Base-by-base conservation (phyloP, 23 tunicate genomes). In the Trididemnum clinides region DNA sequence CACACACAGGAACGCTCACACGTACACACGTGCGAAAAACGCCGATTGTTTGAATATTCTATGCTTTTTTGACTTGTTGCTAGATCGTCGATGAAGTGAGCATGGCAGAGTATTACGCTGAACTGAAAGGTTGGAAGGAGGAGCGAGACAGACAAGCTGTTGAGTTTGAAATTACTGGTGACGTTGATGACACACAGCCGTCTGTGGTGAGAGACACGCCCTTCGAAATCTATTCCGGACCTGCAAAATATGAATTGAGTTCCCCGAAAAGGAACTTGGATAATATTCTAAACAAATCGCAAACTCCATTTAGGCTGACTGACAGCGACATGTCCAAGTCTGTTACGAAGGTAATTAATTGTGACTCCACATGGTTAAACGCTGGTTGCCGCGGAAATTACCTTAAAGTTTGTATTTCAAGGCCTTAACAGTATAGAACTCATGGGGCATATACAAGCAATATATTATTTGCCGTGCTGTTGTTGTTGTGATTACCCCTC, bases 21-120 rank as follows among this genome's bases (percentile, higher is more conserved):
- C n/a, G n/a, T n/a, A n/a, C n/a, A n/a, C n/a, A n/a, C n/a, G n/a
- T n/a, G n/a, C n/a, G n/a, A n/a, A n/a, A n/a, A n/a, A n/a, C n/a
- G n/a, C n/a, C n/a, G n/a, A n/a, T n/a, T n/a, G n/a, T n/a, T n/a
- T n/a, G 54, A 44, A 44, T 44, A 7, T 44, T 44, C 15, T 7
- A 44, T 6, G 7, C 30, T 22, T 6, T 22, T 20, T 30, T 10
- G 51, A 6, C 64, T 37, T 82, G 0, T 62, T 31, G 57, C 18
- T 64, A 90, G 95, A 88, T 91, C 30, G 84, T 91, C 25, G 98
- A 93, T 80, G 93, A 88, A 58, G 80, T 78, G 15, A 69, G 84
- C 57, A 51, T 81, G 80, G 84, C 85, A 25, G 93, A 88, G 37
- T 93, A 88, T 50, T 84, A 62, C 29, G 64, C 76, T 15, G 98